phyloP scores from a whole-genome alignment of 2,113 vertebrate species.

The Triplophysa dalaica region DNA sequence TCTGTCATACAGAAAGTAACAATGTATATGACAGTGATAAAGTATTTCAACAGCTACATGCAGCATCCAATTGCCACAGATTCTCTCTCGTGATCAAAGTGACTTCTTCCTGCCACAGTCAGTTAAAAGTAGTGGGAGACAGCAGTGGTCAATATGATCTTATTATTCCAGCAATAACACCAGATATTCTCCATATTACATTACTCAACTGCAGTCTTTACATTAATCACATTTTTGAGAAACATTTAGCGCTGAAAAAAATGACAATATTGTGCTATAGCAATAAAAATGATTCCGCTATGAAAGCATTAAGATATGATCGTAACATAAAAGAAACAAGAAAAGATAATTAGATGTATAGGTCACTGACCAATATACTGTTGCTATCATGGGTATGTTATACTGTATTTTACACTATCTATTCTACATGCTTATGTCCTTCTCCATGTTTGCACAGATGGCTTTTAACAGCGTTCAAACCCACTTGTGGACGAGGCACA shows the following conservation, averaged over 20 bases:
- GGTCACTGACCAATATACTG: neutral
- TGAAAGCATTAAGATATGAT: neutral
- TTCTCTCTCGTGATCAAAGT: neutral
- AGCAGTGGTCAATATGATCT: neutral
- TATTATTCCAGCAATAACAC: constrained; percentile 10
- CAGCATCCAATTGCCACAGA: neutral
- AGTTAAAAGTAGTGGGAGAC: constrained; percentile 6
- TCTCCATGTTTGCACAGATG: constrained; percentile 33
- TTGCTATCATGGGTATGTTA: constrained; percentile 1
- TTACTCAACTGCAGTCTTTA: neutral
- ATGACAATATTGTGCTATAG: neutral
- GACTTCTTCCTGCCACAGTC: constrained; percentile 6
- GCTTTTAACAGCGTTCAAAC: constrained; percentile 34
- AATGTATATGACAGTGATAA: constrained; percentile 2
- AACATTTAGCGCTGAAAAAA: neutral
- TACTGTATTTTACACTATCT: neutral
- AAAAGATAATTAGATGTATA: neutral
- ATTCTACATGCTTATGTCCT: neutral
- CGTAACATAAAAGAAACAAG: neutral
- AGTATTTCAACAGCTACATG: constrained; percentile 19
- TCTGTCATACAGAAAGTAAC: constrained; percentile 9
- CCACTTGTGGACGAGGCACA: constrained; percentile 18
- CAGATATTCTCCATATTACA: neutral
- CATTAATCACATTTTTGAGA: neutral
- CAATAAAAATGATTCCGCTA: neutral